Evolutionary conservation across 2,113 vertebrate species (phyloP), one percentile per base, ranked within the genome.

Genomic region (Amphilophus citrinellus): DNA sequence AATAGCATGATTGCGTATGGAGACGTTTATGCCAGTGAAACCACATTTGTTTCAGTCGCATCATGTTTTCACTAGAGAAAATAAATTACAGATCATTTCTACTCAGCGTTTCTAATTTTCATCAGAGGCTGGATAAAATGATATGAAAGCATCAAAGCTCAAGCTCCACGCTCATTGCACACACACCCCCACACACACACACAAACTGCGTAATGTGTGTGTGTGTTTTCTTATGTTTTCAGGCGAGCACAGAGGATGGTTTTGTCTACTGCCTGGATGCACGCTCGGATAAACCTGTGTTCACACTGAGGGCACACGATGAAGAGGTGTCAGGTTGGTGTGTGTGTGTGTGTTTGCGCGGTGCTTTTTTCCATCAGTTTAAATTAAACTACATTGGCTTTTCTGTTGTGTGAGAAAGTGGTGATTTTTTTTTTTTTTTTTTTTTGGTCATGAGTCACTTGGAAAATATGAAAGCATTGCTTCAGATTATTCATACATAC

Each of bases 261-360:
- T 99, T 99, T 91, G 96, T 99, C 30, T 99, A 99, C 94, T 97
- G 97, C 71, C 93, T 99, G 89, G 98, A 99, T 73, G 98, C 98
- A 18, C 97, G 98, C 2, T 96, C 97, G 3, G 97, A 99, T 89
- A 99, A 99, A 90, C 97, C 98, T 0, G 82, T 99, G 56, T 99
- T 99, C 76, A 99, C 98, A 0, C 94, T 99, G 56, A 97, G 96
- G 80, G 98, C 98, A 44, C 98, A 99, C 1, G 96, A 99, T 10
- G 97, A 95, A 83, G 98, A 99, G 90, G 97, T 99, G 56, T 98
- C 98, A 86, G 98, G 98, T 99, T 89, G 89, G 89, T 71, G 13
- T n/a, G 63, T n/a, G 6, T 15, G 22, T 56, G n/a, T 20, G 6
- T 11, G 15, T 68, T 11, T 39, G 42, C 32, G 9, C 59, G 44